Percentiles rank a stretch among this genome's conserved stretches.
phyloP scores from a whole-genome alignment of 2,888 invertebrate genomes.

The Eugnorisma glareosa region DNA sequence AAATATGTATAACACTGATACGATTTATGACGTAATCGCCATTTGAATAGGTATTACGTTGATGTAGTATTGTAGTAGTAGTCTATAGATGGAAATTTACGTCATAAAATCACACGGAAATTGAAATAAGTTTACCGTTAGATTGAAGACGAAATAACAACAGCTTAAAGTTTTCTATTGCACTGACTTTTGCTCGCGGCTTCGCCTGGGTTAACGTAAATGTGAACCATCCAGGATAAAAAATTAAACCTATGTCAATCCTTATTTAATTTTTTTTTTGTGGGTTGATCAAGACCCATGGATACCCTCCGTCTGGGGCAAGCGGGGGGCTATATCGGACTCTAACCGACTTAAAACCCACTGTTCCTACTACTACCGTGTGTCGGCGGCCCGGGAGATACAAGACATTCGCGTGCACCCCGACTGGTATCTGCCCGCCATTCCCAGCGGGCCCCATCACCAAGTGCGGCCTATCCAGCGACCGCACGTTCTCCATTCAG shows the following conservation, averaged over 20 bases:
- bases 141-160: slow-evolving; percentile 16
- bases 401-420: too few species aligned
- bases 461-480: too few species aligned
- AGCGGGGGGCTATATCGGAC: too few species aligned
- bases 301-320: too few species aligned
- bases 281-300: too few species aligned
- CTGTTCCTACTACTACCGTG: too few species aligned
- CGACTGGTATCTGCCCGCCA: too few species aligned
- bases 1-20: slow-evolving; percentile 1
- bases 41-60: slow-evolving; percentile 31
- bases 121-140: slow-evolving; percentile 34
- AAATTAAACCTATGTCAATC: neutral
- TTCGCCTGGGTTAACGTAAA: neutral
- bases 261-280: too few species aligned
- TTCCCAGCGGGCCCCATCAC: too few species aligned
- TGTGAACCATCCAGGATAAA: neutral
- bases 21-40: slow-evolving; percentile 28
- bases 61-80: slow-evolving; percentile 19
- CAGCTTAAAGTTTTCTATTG: neutral
- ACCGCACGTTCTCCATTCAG: too few species aligned
- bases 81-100: slow-evolving; percentile 25
- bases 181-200: neutral
- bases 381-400: too few species aligned
- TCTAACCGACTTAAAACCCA: too few species aligned
- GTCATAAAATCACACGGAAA: slow-evolving; percentile 36